phyloP scores from a whole-genome alignment of 1,140 invertebrate genomes.

The Subanguina moxae region DNA sequence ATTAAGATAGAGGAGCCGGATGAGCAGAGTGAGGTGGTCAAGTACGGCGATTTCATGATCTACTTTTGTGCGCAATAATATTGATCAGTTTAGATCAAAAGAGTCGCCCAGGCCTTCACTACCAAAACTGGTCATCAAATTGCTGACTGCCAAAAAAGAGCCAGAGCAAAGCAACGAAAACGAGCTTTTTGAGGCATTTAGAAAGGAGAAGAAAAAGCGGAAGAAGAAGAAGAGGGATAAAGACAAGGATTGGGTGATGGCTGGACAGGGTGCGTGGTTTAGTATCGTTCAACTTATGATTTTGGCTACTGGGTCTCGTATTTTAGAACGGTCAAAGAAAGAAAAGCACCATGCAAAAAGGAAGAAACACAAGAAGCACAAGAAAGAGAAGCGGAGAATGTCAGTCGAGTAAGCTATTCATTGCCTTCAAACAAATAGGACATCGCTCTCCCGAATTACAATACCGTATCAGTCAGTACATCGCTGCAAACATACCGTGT shows the following conservation, averaged over 20 bases:
- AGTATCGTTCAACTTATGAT: too few species aligned
- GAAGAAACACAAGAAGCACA: slow-evolving; percentile 19
- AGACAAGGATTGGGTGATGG: slow-evolving; percentile 22
- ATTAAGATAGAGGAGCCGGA: slow-evolving; percentile 5
- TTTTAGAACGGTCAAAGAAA: neutral
- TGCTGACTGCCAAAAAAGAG: slow-evolving; percentile 15
- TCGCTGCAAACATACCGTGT: too few species aligned
- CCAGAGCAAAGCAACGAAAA: neutral
- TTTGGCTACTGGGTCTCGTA: too few species aligned
- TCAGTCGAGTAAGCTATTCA: slow-evolving; percentile 14
- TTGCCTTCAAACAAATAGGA: too few species aligned
- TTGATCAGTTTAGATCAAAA: neutral
- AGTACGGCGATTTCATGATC: neutral
- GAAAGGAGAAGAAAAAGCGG: slow-evolving; percentile 21
- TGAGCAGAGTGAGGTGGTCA: neutral
- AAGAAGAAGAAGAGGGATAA: slow-evolving; percentile 23
- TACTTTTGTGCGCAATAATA: neutral
- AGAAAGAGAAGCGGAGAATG: slow-evolving; percentile 15
- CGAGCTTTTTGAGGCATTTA: neutral
- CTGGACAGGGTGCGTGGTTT: neutral
- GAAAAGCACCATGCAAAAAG: slow-evolving; percentile 23
- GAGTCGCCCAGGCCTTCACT: neutral
- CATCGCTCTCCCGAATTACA: too few species aligned
- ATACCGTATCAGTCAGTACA: too few species aligned
- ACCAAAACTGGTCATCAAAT: slow-evolving; percentile 27